A percentile compares a stretch with the other conserved stretches of the same genome.
Evolutionary conservation across 2,113 vertebrate genomes (phyloP).

Genomic region (Uria aalge): DNA sequence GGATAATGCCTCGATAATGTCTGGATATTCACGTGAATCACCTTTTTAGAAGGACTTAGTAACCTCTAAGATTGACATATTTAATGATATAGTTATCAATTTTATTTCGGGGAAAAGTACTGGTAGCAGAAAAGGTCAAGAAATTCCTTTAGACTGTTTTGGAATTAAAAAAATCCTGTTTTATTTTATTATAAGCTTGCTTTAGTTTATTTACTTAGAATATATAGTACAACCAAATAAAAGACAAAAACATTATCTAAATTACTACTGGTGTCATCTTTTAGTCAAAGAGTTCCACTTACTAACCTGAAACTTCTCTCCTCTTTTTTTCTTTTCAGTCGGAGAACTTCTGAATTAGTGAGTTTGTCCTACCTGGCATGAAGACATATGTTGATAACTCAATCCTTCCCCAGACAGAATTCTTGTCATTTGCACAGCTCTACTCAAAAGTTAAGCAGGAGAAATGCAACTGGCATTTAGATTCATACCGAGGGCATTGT

Average conservation of each 20-base stretch:
- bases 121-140: not conserved
- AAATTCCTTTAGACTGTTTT: not conserved
- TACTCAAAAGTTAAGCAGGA: not conserved
- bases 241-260: not conserved
- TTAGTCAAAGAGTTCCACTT: not conserved
- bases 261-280: not conserved
- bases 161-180: not conserved
- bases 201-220: not conserved
- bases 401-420: not conserved
- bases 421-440: not conserved
- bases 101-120: not conserved
- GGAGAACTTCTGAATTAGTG: not conserved
- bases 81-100: not conserved
- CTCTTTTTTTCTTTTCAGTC: not conserved
- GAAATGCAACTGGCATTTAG: slow-evolving; percentile 11
- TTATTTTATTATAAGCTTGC: not conserved
- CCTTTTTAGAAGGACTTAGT: not conserved
- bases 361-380: not conserved
- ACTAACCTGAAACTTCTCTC: not conserved
- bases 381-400: not conserved
- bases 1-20: not conserved
- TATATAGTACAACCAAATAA: not conserved
- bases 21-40: not conserved
- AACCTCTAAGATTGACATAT: not conserved
- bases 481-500: not conserved